Percentiles rank a stretch among this genome's conserved stretches.
These are phyloP conservation scores for Sardinella longiceps DNA, from an alignment of 2,797 vertebrate genomes.

Conservation along the genomic window DNA sequence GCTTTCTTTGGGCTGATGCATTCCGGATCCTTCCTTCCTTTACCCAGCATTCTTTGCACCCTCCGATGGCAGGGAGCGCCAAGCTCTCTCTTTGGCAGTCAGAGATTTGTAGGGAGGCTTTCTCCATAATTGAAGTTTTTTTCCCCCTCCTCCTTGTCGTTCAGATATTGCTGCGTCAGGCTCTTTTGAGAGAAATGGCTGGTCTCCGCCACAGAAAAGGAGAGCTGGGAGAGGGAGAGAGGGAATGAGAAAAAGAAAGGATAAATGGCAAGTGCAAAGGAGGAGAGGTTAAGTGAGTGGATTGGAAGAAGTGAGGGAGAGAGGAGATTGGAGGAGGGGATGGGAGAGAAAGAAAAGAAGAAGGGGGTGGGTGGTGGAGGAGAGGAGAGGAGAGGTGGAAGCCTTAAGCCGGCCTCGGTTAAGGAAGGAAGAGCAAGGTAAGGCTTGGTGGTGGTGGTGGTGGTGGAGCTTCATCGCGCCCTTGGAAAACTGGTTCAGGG, in stretches of 20 bases:
- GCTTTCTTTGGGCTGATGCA: not conserved
- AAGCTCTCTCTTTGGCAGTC: constrained; percentile 58
- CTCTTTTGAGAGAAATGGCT: constrained; percentile 60
- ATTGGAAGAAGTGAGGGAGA: constrained; percentile 11
- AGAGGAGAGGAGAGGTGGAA: not conserved
- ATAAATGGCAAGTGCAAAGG: not conserved
- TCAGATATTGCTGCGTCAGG: constrained; percentile 71
- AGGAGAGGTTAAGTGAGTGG: not conserved
- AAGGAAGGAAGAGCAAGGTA: not conserved
- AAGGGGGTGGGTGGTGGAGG: not conserved
- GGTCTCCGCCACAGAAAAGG: constrained; percentile 45
- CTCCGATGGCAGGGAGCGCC: constrained; percentile 15
- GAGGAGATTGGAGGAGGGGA: constrained; percentile 28
- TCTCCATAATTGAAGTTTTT: constrained; percentile 76
- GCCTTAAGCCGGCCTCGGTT: not conserved
- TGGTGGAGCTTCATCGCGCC: not conserved
- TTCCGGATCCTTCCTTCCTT: constrained; percentile 49
- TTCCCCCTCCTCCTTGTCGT: constrained; percentile 46
- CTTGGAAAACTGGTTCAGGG: not conserved
- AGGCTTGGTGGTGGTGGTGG: not conserved
- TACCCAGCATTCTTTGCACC: constrained; percentile 50
- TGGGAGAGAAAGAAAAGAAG: not conserved
- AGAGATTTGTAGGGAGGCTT: constrained; percentile 75
- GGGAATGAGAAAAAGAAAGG: constrained; percentile 7
- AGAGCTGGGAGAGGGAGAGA: constrained; percentile 13